Evolutionary conservation across 2,888 invertebrate species (phyloP).

Genomic region (Leptopilina drosophilae): DNA sequence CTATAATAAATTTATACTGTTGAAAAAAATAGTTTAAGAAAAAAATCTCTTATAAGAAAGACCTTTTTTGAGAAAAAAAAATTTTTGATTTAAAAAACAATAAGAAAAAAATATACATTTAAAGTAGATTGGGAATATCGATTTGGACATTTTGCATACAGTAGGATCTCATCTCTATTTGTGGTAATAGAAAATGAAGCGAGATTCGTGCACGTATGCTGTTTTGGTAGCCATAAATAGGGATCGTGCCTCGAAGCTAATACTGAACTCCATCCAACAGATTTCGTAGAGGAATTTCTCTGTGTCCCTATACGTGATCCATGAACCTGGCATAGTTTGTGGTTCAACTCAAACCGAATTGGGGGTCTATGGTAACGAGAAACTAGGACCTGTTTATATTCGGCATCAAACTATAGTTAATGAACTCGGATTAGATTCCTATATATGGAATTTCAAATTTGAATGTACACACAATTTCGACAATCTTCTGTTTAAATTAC

Average conservation of each 20-base stretch:
- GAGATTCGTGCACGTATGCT: conserved; percentile 16
- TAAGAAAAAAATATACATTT: neutral
- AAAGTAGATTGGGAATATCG: neutral
- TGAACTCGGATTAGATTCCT: conserved; percentile 3
- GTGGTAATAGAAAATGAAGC: conserved; percentile 20
- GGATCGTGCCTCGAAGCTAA: conserved; percentile 53
- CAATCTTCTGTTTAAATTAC: neutral
- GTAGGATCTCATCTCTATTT: neutral
- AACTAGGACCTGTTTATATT: conserved; percentile 6
- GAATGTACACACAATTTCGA: neutral
- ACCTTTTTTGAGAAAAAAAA: too few species aligned
- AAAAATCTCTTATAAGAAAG: too few species aligned
- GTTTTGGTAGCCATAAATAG: conserved; percentile 62
- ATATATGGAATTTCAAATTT: conserved; percentile 4
- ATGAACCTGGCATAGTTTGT: conserved; percentile 5
- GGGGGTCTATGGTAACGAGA: conserved; percentile 10
- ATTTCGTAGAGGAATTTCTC: conserved; percentile 16
- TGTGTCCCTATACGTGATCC: conserved; percentile 23
- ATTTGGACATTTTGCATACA: neutral
- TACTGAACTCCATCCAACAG: neutral
- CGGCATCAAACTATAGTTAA: neutral
- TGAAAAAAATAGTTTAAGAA: too few species aligned
- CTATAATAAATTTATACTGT: too few species aligned
- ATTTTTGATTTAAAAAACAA: too few species aligned
- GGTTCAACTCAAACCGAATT: conserved; percentile 13